phyloP scores from a whole-genome alignment of 1,140 invertebrate species.

The Scaptomyza graminum region DNA sequence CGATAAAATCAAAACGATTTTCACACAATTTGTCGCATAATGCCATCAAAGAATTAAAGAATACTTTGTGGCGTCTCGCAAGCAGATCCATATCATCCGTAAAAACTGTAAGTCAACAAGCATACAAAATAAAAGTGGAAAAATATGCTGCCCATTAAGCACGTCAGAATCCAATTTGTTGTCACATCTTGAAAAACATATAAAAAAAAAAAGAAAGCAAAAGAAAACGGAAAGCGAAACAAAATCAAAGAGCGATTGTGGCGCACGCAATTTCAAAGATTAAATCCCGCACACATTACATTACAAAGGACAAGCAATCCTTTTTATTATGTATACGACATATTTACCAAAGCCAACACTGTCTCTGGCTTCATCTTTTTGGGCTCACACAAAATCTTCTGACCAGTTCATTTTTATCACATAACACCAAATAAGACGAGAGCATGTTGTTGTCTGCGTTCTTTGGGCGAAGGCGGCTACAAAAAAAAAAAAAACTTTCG shows the following conservation, averaged over 20 bases:
- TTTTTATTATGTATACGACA: conserved; percentile 50
- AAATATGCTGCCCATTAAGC: conserved; percentile 67
- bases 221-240: conserved; percentile 23
- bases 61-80: conserved; percentile 2
- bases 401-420: conserved; percentile 72
- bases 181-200: conserved; percentile 69
- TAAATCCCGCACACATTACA: conserved; percentile 75
- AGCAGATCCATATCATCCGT: conserved; percentile 25
- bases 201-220: conserved; percentile 43
- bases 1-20: conserved; percentile 44
- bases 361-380: conserved; percentile 1
- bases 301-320: conserved; percentile 44
- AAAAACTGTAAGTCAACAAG: conserved; percentile 20
- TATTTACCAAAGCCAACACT: conserved; percentile 5
- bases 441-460: neutral
- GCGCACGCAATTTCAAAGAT: conserved; percentile 71
- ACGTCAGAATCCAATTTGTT: conserved; percentile 79
- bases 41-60: conserved; percentile 22
- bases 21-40: conserved; percentile 27
- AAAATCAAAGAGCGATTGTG: conserved; percentile 55
- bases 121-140: conserved; percentile 7
- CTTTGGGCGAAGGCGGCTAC: neutral
- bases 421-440: conserved; percentile 33
- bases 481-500: conserved; percentile 51
- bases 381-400: conserved; percentile 24